These are phyloP conservation scores for Steinernema carpocapsae DNA, from an alignment of 2,888 invertebrate species.

Conservation along the genomic window DNA sequence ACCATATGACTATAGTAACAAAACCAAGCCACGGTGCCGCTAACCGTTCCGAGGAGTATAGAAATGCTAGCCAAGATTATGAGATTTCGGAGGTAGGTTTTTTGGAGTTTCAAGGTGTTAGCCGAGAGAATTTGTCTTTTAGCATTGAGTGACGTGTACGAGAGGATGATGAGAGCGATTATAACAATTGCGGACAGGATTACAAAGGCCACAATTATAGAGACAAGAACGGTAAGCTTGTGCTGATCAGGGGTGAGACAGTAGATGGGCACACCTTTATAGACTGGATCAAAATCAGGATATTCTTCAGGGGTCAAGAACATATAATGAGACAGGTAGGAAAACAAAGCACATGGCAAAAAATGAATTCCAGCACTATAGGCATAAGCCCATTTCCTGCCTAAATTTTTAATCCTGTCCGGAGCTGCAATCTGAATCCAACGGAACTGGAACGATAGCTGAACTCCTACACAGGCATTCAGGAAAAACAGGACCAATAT, in stretches of 20 bases:
- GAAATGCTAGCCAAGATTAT: neutral
- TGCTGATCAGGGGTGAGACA: neutral
- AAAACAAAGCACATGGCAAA: neutral
- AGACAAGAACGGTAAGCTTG: neutral
- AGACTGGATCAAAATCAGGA: neutral
- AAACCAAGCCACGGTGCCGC: neutral
- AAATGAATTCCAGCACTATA: neutral
- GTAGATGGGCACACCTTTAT: neutral
- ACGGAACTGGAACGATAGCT: slow-evolving; percentile 14
- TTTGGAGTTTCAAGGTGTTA: neutral
- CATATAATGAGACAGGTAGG: neutral
- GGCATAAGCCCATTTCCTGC: neutral
- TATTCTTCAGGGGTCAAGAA: neutral
- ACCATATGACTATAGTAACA: neutral
- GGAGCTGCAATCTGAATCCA: slow-evolving; percentile 15
- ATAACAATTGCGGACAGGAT: neutral
- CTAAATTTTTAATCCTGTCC: neutral
- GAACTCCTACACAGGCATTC: slow-evolving; percentile 15
- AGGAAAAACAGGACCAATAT: neutral
- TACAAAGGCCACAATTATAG: neutral
- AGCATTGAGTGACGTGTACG: neutral
- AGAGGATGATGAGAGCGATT: neutral
- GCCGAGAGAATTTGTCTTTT: too few relatives aligned
- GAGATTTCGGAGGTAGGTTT: neutral
- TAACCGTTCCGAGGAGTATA: neutral